A percentile compares a stretch with the other conserved stretches of the same genome.
Evolutionary conservation across 2,113 vertebrate genomes (phyloP).

Genomic region (Setophaga coronata): DNA sequence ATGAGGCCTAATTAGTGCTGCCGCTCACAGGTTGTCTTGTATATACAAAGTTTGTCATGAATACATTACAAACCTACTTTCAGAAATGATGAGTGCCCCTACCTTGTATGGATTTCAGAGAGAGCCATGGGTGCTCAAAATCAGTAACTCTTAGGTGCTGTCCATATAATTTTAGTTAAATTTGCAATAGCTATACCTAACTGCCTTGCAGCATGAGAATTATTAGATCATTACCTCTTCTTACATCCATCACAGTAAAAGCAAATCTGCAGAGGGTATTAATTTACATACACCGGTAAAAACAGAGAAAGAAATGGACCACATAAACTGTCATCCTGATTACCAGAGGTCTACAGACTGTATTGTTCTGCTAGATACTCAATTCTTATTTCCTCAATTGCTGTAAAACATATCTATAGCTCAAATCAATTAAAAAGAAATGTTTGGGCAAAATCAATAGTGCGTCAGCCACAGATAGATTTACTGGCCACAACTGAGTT

Average conservation of each 20-base stretch:
- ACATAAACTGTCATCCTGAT: neutral
- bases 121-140: neutral
- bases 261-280: neutral
- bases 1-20: neutral
- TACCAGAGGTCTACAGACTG: neutral
- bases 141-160: neutral
- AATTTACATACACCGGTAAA: neutral
- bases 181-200: neutral
- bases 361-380: neutral
- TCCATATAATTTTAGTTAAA: neutral
- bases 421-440: conserved; percentile 17
- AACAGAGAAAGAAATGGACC: neutral
- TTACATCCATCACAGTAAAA: conserved; percentile 17
- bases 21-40: neutral
- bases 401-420: neutral
- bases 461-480: neutral
- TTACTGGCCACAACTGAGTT: neutral
- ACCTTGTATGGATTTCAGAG: neutral
- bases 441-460: neutral
- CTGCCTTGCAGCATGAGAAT: conserved; percentile 7
- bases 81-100: neutral
- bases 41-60: neutral
- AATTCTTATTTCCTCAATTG: neutral
- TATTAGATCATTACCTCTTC: conserved; percentile 14
- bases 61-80: neutral